These are phyloP conservation scores for Drosophila ficusphila DNA, from an alignment of 1,140 invertebrate genomes.

Conservation along the genomic window DNA sequence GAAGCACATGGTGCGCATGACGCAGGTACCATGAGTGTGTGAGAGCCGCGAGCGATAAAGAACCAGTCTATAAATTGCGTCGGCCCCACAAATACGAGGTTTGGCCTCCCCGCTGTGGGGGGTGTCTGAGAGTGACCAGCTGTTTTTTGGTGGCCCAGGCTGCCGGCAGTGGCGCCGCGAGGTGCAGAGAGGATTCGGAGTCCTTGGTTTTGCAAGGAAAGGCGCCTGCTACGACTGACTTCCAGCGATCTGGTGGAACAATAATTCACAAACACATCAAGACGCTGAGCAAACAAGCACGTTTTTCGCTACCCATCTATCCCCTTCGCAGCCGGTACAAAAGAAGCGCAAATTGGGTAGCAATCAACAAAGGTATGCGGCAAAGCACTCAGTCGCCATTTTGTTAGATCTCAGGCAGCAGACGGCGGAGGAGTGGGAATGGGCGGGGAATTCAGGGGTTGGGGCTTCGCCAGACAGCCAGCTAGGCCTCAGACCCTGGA, in stretches of 20 bases:
- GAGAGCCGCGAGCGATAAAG: conserved; percentile 33
- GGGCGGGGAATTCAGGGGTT: background rate
- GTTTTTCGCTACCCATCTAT: conserved; percentile 34
- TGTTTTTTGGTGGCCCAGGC: conserved; percentile 14
- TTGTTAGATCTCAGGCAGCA: conserved; percentile 25
- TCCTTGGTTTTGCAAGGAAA: background rate
- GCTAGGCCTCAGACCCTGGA: conserved; percentile 11
- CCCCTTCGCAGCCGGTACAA: conserved; percentile 3
- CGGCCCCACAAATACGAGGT: conserved; percentile 8
- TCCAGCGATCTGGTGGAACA: conserved; percentile 8
- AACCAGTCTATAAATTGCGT: conserved; percentile 52
- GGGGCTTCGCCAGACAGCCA: background rate
- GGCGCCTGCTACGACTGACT: conserved; percentile 12
- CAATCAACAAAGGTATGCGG: conserved; percentile 9
- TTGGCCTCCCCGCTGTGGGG: conserved; percentile 3
- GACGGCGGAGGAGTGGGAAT: background rate
- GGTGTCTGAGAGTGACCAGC: conserved; percentile 24
- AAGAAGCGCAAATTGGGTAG: conserved; percentile 26
- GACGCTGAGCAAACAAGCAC: conserved; percentile 66
- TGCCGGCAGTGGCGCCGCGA: conserved; percentile 1
- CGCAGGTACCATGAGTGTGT: conserved; percentile 32
- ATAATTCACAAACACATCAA: conserved; percentile 1
- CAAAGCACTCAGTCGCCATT: conserved; percentile 27
- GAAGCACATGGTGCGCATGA: conserved; percentile 84
- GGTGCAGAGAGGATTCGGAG: background rate